Base-by-base conservation (phyloP, 2,888 invertebrate species). In the Lycia hirtaria region DNA sequence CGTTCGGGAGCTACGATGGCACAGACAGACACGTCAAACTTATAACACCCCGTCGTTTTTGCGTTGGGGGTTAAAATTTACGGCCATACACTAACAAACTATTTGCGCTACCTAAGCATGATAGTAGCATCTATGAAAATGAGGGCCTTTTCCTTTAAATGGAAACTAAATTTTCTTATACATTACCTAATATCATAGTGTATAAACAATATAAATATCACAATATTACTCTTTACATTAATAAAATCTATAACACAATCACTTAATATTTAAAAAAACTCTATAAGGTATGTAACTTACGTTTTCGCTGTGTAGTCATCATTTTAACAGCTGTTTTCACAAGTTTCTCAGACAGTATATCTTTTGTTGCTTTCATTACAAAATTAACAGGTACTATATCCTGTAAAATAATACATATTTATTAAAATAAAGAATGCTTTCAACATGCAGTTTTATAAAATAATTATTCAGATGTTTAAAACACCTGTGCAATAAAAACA, bases 241-340 rank as follows among this genome's bases (percentile, higher is more conserved):
- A 26, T 26, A 7, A 7, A 26, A 26, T 6, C 26, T 26, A 26
- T 26, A 1, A 2, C 26, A 26, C 26, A 26, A 5, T 26, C 7
- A 6, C 9, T 2, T 3, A 14, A 14, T 14, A 30, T 3, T 14
- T 1, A 33, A 14, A 33, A 15, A 15, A 15, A 17, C 2, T 17
- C 9, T 19, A 15, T 3, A 9, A 41, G 35, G 10, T 26, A 17
- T 17, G 14, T 51, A 24, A 61, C 92, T 90, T 88, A 95, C 95
- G 93, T 92, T 95, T 95, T 70, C 94, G 81, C 72, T 93, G 82
- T 90, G 93, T 86, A 82, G 94, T 83, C 95, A 93, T 79, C 92
- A 93, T 92, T 83, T 92, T 92, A 4, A 93, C 91, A 57, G 92
- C 92, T 65, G 92, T 93, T 74, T 92, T 93, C 2, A 92, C 81